Conservation (phyloP, 1,140 invertebrate species). For the Sminthurides bifidus region DNA sequence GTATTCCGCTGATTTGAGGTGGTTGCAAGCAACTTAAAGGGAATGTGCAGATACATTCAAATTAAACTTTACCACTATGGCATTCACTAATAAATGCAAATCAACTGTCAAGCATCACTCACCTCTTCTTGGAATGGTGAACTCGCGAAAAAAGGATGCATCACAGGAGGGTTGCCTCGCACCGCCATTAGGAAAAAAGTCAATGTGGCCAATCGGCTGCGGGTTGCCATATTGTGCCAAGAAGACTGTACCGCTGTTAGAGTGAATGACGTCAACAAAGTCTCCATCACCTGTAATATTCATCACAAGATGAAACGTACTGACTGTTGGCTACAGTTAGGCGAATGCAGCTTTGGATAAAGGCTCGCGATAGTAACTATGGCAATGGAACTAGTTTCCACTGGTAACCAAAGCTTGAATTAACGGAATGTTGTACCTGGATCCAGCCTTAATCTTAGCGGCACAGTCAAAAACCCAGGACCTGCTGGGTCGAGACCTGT, state of each 20-base stretch:
- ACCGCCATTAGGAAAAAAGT: constrained; percentile 27
- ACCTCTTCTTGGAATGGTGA: constrained; percentile 18
- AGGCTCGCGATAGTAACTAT: no score
- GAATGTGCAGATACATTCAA: not conserved
- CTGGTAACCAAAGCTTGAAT: no score
- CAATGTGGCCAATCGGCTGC: constrained; percentile 3
- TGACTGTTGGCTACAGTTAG: no score
- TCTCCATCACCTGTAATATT: constrained; percentile 13
- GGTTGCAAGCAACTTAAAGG: constrained; percentile 26
- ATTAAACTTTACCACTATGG: not conserved
- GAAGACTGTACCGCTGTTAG: constrained; percentile 15
- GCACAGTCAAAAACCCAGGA: constrained; percentile 14
- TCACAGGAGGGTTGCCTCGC: constrained; percentile 24
- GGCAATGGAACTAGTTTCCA: no score
- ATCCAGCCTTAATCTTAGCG: constrained; percentile 11
- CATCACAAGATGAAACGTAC: not conserved
- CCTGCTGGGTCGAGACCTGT: constrained; percentile 27
- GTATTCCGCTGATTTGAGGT: constrained; percentile 27
- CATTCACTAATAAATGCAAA: not conserved
- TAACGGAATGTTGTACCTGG: not conserved
- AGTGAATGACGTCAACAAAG: constrained; percentile 29
- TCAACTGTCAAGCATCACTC: not conserved
- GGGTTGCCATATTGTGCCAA: constrained; percentile 13
- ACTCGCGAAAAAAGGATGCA: constrained; percentile 6
- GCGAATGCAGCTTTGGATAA: no score